phyloP scores from a whole-genome alignment of 2,113 vertebrate genomes.

The Catharus minimus region DNA sequence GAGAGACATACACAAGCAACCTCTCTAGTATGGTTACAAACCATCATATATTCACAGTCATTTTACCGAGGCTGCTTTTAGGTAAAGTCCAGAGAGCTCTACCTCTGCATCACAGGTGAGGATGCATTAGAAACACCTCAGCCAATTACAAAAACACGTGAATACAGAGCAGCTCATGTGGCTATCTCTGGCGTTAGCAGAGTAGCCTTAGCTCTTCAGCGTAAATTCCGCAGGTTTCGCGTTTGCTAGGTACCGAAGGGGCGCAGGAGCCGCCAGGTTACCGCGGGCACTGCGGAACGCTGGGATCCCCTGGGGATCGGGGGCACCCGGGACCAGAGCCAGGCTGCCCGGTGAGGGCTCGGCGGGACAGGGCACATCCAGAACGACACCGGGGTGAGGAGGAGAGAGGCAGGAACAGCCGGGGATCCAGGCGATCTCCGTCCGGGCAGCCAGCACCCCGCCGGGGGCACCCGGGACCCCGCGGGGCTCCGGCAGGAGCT shows the following conservation, averaged over 20 bases:
- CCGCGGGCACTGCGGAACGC: not conserved
- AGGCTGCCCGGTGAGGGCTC: not conserved
- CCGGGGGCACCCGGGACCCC: not conserved
- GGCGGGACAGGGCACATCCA: not conserved
- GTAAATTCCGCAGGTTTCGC: rapidly evolving
- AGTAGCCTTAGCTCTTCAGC: not conserved
- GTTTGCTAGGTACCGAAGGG: not conserved
- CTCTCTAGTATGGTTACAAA: not conserved
- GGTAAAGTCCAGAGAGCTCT: not conserved
- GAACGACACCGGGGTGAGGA: not conserved
- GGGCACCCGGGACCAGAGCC: not conserved
- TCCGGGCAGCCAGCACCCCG: not conserved
- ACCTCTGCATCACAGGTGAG: not conserved
- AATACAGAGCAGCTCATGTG: not conserved
- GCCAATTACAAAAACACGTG: rapidly evolving
- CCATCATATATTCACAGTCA: not conserved
- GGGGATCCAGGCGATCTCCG: not conserved
- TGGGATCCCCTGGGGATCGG: not conserved
- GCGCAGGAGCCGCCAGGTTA: not conserved
- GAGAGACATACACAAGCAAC: not conserved
- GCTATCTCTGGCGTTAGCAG: rapidly evolving
- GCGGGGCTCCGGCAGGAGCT: not conserved
- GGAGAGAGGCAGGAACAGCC: too few relatives aligned
- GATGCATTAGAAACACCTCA: not conserved
- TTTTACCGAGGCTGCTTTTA: not conserved